Base-by-base conservation (phyloP, 1,140 invertebrate species). In the Rhopalosiphum padi region DNA sequence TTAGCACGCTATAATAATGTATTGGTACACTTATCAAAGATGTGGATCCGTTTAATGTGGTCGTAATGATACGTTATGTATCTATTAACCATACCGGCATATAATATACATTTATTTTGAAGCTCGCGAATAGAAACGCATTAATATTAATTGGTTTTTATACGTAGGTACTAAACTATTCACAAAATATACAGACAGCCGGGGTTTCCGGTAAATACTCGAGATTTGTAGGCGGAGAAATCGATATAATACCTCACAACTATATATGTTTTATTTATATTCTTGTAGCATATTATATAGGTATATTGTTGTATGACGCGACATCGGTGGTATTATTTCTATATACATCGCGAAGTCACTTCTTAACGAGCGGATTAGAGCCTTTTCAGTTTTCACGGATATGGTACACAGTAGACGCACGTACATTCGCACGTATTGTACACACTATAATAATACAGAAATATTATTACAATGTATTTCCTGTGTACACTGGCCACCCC, bases 121-220 rank as follows among this genome's bases (percentile, higher is more conserved):
- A 68, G 18, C 25, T 68, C 41, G 41, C 11, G 15, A n/a, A 77
- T 77, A n/a, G 60, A 77, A 77, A 77, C n/a, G 15, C 30, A 77
- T 77, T 77, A 77, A 77, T 77, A 77, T 18, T 77, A 77, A 77
- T 77, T n/a, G 60, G 60, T 77, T 77, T 77, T n/a, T 77, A 51
- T 77, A 77, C 48, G 15, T 77, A 41, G 41, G 41, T 41, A 41
- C 41, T 41, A 41, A 41, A 77, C n/a, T 77, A 77, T 77, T 77
- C 60, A n/a, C 60, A 18, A 18, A 77, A n/a, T 35, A 77, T 77
- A n/a, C 4, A n/a, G 60, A n/a, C 30, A n/a, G 5, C 0, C n/a
- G 30, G 5, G 15, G 15, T 77, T 77, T 77, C 60, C 30, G 15
- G 60, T 30, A 77, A 77, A 77, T n/a, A 35, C 30, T 77, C n/a